Base-by-base conservation (phyloP, 2,888 invertebrate species). In the Abrostola tripartita region DNA sequence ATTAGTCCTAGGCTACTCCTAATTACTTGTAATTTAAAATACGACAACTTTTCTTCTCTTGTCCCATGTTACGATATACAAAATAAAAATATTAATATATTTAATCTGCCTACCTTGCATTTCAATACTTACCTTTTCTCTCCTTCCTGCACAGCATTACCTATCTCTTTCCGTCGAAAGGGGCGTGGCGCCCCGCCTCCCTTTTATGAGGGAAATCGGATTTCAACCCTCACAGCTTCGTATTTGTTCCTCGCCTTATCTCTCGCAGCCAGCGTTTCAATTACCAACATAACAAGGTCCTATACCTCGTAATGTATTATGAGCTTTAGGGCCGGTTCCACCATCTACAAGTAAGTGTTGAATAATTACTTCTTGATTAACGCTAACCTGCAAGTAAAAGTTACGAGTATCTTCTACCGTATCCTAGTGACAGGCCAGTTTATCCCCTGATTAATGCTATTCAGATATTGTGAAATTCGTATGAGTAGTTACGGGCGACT, bases 161-260 rank as follows among this genome's bases (percentile, higher is more conserved):
- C 36, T 51, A 0, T 61, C 68, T 53, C 58, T 57, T 11, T 60
- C 44, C 55, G 6, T 38, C 11, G 0, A 37, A 55, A 58, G 50
- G 70, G 75, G 78, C 74, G 75, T 50, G 36, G n/a, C 24, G 44
- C 37, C 36, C 59, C 74, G 62, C 77, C 77, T 37, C 0, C 38
- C 47, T 35, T 38, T 37, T 14, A 14, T 9, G 37, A 42, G 12
- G 24, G 40, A 38, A 65, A 73, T 68, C 56, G 57, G 37, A 76
- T 72, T 65, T 52, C 68, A 57, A 61, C 76, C 71, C 51, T 14
- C 4, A 11, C 37, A 10, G 4, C 47, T 8, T 44, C n/a, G 36
- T 59, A 47, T 71, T 64, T 60, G 52, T 42, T 37, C n/a, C 37
- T 12, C n/a, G 0, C 41, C 71, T 70, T 71, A 72, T 72, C 76